A percentile compares a stretch with the other conserved stretches of the same genome.
Conservation (phyloP, 1,140 invertebrate species). For the Octopus sinensis region DNA sequence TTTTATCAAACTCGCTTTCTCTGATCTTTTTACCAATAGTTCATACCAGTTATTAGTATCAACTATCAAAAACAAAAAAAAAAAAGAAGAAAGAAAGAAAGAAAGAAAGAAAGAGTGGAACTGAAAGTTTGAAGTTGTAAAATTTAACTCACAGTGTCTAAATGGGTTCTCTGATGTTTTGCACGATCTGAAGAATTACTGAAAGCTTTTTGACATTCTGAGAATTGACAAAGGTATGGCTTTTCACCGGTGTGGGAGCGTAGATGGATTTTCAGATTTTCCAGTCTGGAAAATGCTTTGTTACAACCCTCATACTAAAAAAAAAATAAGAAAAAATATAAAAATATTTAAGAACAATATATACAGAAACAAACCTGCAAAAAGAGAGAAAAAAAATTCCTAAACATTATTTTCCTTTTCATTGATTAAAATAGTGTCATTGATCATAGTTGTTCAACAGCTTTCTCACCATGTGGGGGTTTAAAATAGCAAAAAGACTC, state of each 20-base stretch:
- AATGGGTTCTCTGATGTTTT: constrained; percentile 94
- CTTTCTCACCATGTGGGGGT: background rate
- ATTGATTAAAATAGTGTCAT: background rate
- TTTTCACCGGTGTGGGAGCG: constrained; percentile 83
- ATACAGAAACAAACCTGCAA: no score
- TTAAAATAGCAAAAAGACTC: background rate
- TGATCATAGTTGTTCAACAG: background rate
- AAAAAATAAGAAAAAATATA: background rate
- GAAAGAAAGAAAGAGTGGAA: no score
- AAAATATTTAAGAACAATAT: background rate
- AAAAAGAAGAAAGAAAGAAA: no score
- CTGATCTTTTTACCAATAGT: no score
- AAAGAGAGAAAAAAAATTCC: no score
- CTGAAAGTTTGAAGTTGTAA: no score
- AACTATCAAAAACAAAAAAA: no score
- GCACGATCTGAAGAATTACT: constrained; percentile 95
- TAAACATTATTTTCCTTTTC: no score
- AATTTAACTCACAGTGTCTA: constrained; percentile 69
- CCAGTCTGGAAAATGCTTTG: constrained; percentile 90
- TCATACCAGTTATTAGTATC: no score
- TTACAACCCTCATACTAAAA: constrained; percentile 80
- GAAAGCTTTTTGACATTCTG: constrained; percentile 86
- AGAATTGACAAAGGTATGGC: constrained; percentile 66
- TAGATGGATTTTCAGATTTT: constrained; percentile 94
- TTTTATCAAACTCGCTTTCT: no score